Evolutionary conservation across 2,113 vertebrate species (phyloP).

Genomic region (Psophia crepitans): DNA sequence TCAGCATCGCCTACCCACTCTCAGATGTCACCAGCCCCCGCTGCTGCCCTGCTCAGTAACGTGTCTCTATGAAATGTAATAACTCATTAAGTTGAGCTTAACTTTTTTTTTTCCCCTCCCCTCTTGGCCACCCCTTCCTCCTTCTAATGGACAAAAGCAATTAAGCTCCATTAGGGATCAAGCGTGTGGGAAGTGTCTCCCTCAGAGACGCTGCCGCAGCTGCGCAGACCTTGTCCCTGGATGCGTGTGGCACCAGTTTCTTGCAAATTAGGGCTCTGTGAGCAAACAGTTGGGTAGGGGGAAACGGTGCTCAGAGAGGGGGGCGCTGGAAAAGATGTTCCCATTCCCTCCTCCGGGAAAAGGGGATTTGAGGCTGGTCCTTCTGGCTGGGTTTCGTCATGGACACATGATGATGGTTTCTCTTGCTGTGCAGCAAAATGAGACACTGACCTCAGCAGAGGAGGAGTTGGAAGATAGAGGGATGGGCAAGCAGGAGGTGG

Average conservation of each 20-base stretch:
- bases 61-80: conserved; percentile 59
- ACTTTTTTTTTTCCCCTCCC: neutral
- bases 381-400: neutral
- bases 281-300: neutral
- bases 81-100: conserved; percentile 54
- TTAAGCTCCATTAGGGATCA: conserved; percentile 57
- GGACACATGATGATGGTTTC: neutral
- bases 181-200: conserved; percentile 12
- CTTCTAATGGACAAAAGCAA: conserved; percentile 65
- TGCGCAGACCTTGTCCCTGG: neutral
- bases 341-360: neutral
- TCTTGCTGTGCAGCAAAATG: neutral
- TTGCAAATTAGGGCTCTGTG: neutral
- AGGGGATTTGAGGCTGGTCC: neutral
- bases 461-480: neutral
- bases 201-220: fast-evolving
- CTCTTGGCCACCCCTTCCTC: neutral
- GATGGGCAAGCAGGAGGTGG: neutral
- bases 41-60: conserved; percentile 45
- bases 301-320: neutral
- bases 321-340: neutral
- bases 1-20: conserved; percentile 67
- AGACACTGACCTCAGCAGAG: neutral
- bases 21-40: conserved; percentile 66
- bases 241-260: neutral